Evolutionary conservation across 2,797 vertebrate genomes (phyloP), one percentile per base, ranked within the genome.

Genomic region (Pogonophryne albipinna): DNA sequence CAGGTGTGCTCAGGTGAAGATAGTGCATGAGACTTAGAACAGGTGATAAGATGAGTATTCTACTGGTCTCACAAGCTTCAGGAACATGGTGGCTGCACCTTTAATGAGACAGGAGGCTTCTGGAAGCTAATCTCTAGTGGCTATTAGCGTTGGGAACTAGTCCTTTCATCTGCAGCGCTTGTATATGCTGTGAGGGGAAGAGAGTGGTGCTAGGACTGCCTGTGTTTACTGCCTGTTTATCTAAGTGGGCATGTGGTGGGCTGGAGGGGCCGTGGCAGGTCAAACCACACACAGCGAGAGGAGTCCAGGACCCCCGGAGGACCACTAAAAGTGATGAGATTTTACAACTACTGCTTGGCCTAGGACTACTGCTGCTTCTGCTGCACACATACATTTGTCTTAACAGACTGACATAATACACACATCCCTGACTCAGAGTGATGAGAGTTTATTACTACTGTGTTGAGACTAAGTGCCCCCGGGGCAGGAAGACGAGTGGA

Each of bases 181-280:
- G 90, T 93, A 92, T 93, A 93, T 91, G 87, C 76, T 88, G 67
- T n/a, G 61, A 85, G 74, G 82, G 77, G 77, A 87, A 80, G 82
- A 87, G 86, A 91, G 91, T 88, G 90, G 83, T 83, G 87, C 90
- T 71, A 65, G 77, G 87, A 77, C 87, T 71, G 85, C 85, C 86
- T 89, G 88, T 94, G 92, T 95, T 94, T 95, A 94, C 91, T 79
- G 93, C 85, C 87, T 94, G 93, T 95, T 94, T 94, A 95, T 94
- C 91, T 92, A 92, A 93, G 90, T 93, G 83, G 88, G 90, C 89
- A 91, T 90, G 89, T 90, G 88, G 74, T 89, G 89, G 89, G 80
- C 80, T 86, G 82, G 68, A 38, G 71, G 77, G 87, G 82, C 73
- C 85, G 75, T 27, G 19, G 80, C 65, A 90, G 93, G 92, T 94